Evolutionary conservation across 2,113 vertebrate species (phyloP), one percentile per base, ranked within the genome.

Genomic region (Oreochromis aureus): DNA sequence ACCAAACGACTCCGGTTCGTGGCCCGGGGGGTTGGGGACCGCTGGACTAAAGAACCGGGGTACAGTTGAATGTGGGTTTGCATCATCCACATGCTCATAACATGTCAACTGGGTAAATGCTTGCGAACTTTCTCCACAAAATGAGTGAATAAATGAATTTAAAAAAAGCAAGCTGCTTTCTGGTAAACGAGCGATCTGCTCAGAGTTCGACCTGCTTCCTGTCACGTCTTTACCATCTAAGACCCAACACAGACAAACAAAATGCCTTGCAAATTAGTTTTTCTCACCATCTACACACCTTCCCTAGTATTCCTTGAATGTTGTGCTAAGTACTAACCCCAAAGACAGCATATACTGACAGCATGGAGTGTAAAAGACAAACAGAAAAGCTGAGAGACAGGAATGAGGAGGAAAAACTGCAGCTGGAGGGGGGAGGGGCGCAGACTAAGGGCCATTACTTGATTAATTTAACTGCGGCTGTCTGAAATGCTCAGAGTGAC

Each of bases 381-480:
- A 76, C 51, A 54, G 24, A 76, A 53, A 54, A 59, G 55, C 59
- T 41, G 10, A 59, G 73, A 58, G 66, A 84, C 61, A 44, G 15
- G 24, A 80, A 18, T 2, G 34, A n/a, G 69, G 55, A 93, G 95
- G 83, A 91, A 91, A 83, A 86, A 90, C 86, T 54, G 55, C 76
- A 80, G 82, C 7, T 8, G 6, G 44, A 10, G 10, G 53, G 86
- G 82, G 44, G 85, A 87, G 8, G 82, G 22, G 41, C 8, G 83
- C 16, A 39, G 63, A 87, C 53, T 55, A 24, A 34, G 86, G 88
- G 36, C 87, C 93, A 94, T 94, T 95, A 95, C 92, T 58, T 94
- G 95, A 96, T 94, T 94, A 97, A 97, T 93, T 89, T 91, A 93
- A 92, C 93, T 91, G 94, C 89, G 53, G 80, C 79, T 81, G 91